Evolutionary conservation across 2,797 vertebrate genomes (phyloP).

Genomic region (Sebastes itinus): DNA sequence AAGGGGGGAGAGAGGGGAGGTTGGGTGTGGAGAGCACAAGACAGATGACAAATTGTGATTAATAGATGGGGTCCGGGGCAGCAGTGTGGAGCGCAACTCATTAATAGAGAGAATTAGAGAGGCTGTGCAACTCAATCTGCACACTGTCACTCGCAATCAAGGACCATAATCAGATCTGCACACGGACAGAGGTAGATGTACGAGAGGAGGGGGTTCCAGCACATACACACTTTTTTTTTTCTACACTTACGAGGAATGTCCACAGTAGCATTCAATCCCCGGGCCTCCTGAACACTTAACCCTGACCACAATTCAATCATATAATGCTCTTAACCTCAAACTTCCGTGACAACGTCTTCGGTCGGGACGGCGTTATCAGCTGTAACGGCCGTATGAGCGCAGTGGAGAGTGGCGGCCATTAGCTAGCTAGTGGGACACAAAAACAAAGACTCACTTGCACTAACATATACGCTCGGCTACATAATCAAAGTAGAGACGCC

Average conservation of each 20-base stretch:
- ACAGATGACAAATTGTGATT: slow-evolving; percentile 84
- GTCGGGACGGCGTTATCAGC: too few relatives aligned
- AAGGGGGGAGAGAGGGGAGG: neutral
- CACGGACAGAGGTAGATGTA: slow-evolving; percentile 59
- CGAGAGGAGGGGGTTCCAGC: slow-evolving; percentile 3
- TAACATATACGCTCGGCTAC: fast-evolving
- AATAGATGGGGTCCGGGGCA: slow-evolving; percentile 82
- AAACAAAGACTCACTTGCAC: too few relatives aligned
- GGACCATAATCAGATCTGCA: slow-evolving; percentile 77
- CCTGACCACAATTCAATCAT: neutral
- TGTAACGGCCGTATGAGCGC: too few relatives aligned
- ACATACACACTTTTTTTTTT: slow-evolving; percentile 18
- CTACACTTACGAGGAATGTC: slow-evolving; percentile 7
- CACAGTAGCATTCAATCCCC: slow-evolving; percentile 1
- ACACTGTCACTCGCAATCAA: slow-evolving; percentile 81
- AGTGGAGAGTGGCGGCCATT: too few relatives aligned
- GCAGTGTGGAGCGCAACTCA: slow-evolving; percentile 81
- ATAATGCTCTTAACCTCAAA: slow-evolving; percentile 15
- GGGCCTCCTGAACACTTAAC: slow-evolving; percentile 24
- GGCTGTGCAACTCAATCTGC: slow-evolving; percentile 83
- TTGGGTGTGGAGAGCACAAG: slow-evolving; percentile 53
- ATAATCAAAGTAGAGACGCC: too few relatives aligned
- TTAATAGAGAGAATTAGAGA: slow-evolving; percentile 84
- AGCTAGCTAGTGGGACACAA: fast-evolving
- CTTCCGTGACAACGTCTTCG: too few relatives aligned